Evolutionary conservation across 2,113 vertebrate species (phyloP).

Genomic region (Crotalus horridus): DNA sequence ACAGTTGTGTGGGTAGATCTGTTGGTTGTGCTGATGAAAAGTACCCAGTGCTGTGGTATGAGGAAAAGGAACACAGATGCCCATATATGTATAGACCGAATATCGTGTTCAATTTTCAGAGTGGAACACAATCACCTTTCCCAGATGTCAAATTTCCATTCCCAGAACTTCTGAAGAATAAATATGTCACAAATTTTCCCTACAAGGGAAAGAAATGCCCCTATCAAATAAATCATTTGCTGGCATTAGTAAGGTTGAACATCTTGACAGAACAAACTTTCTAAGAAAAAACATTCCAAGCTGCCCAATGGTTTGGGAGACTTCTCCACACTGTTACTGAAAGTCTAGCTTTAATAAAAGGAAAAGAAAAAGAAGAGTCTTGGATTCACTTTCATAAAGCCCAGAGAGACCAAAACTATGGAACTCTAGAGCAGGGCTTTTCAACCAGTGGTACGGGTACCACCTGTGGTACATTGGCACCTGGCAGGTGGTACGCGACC

Average conservation of each 20-base stretch:
- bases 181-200: background rate
- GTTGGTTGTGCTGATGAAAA: background rate
- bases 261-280: background rate
- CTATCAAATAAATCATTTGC: background rate
- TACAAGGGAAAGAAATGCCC: background rate
- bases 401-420: background rate
- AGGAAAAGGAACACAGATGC: background rate
- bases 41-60: background rate
- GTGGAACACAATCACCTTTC: background rate
- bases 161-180: background rate
- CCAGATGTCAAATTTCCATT: background rate
- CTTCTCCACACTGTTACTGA: background rate
- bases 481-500: no score
- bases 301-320: background rate
- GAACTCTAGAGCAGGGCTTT: background rate
- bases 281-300: background rate
- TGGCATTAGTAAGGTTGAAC: background rate
- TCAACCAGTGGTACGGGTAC: no score
- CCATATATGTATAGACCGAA: background rate
- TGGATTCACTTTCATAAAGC: background rate
- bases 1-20: background rate
- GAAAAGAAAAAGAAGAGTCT: background rate
- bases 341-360: background rate
- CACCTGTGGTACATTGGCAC: no score
- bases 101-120: background rate